Evolutionary conservation across 2,797 vertebrate genomes (phyloP).

Genomic region (Florisuga fusca): DNA sequence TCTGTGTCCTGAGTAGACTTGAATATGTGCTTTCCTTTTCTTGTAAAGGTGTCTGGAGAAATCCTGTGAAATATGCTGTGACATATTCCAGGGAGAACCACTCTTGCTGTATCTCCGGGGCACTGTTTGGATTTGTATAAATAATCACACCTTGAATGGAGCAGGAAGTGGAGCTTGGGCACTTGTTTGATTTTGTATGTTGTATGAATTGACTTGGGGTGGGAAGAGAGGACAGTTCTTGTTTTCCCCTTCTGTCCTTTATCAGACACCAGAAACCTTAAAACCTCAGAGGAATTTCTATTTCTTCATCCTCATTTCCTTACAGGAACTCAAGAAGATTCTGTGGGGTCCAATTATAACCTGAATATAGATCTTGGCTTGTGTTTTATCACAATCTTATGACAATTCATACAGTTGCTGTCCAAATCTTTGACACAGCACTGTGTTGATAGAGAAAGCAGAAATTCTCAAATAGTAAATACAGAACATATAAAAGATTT

Average conservation of each 20-base stretch:
- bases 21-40: neutral
- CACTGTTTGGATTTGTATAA: neutral
- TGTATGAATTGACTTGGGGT: neutral
- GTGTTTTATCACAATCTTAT: neutral
- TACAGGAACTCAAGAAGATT: neutral
- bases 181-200: neutral
- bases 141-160: neutral
- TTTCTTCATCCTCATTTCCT: neutral
- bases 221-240: neutral
- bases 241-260: neutral
- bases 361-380: neutral
- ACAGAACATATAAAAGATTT: constrained; percentile 2
- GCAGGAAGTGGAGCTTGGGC: neutral
- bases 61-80: neutral
- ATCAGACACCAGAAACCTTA: neutral
- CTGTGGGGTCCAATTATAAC: neutral
- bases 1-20: neutral
- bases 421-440: neutral
- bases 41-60: neutral
- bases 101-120: neutral
- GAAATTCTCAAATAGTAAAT: constrained; percentile 18
- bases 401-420: neutral
- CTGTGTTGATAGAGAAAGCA: neutral
- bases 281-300: neutral
- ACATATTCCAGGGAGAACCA: neutral